Evolutionary conservation across 2,113 vertebrate genomes (phyloP), one percentile per base, ranked within the genome.

Genomic region (Megaceryle torquata): DNA sequence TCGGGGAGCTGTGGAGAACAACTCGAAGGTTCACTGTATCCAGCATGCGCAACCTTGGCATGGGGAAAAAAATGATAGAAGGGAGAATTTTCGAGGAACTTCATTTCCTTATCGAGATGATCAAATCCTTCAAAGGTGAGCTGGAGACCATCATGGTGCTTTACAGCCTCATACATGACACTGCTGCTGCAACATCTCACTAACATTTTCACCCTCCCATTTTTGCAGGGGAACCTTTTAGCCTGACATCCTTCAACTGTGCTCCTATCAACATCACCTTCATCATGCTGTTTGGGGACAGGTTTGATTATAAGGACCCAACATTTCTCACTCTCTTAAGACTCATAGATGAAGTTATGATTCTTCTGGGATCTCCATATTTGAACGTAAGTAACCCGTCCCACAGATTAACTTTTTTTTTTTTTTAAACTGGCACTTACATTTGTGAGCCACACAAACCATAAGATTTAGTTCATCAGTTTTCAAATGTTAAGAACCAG

Each of bases 251-350:
- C 57, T 97, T 98, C 50, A 97, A 98, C 91, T 97, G 96, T 13
- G 98, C 97, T 10, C 97, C 98, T 7, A 97, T 97, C 95, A 98
- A 98, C 33, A 15, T 98, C 94, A 98, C 96, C 80, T 98, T 98
- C 48, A 0, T 81, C 4, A 61, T 98, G 64, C 95, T 98, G 44
- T 98, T 98, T 6, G 98, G 98, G 59, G 97, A 89, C 60, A 96
- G 98, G 54, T 98, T 98, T 41, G 97, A 98, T 71, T 98, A 98
- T 56, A 88, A 79, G 37, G 97, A 98, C 77, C 96, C 98, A 1
- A 76, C 96, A 10, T 98, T 98, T 17, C 39, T 96, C 70, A 97
- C 98, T 24, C 93, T 98, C 59, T 50, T 98, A 82, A 95, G 71
- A 33, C 98, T 98, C 91, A 98, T 98, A 9, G 97, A 98, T 22